Conservation (phyloP, 2,888 invertebrate species). For the Linnaemya vulpina region DNA sequence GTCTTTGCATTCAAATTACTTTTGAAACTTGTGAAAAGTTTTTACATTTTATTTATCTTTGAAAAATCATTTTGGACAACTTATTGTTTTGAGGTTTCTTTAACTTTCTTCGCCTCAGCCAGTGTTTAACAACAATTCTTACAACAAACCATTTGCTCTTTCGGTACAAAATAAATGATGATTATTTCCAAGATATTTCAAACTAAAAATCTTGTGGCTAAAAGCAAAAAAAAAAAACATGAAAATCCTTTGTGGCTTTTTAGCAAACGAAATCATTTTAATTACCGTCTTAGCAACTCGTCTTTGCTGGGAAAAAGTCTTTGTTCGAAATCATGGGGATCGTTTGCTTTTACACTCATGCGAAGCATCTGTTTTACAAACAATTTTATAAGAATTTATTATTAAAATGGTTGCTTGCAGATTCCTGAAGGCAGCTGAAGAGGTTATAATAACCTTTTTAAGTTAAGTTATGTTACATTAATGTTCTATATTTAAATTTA, state of each 20-base stretch:
- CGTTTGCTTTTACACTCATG: neutral
- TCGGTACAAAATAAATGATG: slow-evolving; percentile 47
- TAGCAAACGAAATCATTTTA: slow-evolving; percentile 63
- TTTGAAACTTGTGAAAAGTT: slow-evolving; percentile 1
- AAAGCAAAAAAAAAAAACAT: neutral
- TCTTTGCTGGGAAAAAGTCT: slow-evolving; percentile 21
- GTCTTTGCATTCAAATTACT: neutral
- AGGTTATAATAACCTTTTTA: slow-evolving; percentile 65
- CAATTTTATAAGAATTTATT: slow-evolving; percentile 60
- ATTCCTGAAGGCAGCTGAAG: slow-evolving; percentile 23
- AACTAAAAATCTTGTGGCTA: slow-evolving; percentile 35
- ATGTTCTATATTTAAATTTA: slow-evolving; percentile 68
- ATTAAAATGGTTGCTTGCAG: slow-evolving; percentile 62
- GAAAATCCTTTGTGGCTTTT: slow-evolving; percentile 67
- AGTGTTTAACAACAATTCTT: neutral
- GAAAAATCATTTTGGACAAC: slow-evolving; percentile 25
- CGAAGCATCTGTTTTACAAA: slow-evolving; percentile 53
- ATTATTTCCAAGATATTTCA: slow-evolving; percentile 57
- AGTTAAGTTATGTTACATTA: slow-evolving; percentile 63
- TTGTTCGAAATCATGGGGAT: slow-evolving; percentile 1
- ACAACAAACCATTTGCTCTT: neutral
- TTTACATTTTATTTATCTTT: neutral
- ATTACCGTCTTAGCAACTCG: slow-evolving; percentile 59
- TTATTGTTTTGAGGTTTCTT: neutral
- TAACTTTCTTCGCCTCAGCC: neutral